A percentile compares a stretch with the other conserved stretches of the same genome.
Evolutionary conservation across 1,140 invertebrate genomes (phyloP).

Genomic region (Trichoplusia ni): DNA sequence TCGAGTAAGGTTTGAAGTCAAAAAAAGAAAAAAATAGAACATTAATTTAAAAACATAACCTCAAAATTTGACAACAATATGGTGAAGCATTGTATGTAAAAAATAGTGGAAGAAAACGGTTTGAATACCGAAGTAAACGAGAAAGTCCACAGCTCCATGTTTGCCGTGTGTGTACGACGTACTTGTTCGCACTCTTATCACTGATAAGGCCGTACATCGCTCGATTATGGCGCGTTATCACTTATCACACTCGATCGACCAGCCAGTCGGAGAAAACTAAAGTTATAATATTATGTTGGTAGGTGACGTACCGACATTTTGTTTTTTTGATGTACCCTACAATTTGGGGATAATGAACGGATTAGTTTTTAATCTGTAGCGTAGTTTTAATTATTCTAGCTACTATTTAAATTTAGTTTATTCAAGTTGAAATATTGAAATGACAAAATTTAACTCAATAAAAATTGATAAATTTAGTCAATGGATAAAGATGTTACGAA

Average conservation of each 20-base stretch:
- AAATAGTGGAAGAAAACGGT: neutral
- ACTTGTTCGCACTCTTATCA: slow-evolving; percentile 72
- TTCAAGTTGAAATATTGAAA: no score
- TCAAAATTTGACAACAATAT: neutral
- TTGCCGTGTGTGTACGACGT: slow-evolving; percentile 47
- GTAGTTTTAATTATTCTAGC: no score
- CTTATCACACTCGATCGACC: slow-evolving; percentile 71
- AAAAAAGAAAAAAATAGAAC: no score
- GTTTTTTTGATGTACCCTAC: neutral
- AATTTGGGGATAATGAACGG: neutral
- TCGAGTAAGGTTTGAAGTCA: no score
- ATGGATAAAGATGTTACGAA: no score
- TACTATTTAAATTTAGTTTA: no score
- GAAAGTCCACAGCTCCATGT: slow-evolving; percentile 54
- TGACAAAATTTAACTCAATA: no score
- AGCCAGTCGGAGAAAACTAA: slow-evolving; percentile 35
- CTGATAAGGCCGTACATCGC: slow-evolving; percentile 74
- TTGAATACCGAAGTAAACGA: slow-evolving; percentile 66
- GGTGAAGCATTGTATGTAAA: neutral
- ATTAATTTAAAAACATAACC: no score
- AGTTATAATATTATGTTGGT: neutral
- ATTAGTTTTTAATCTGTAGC: no score
- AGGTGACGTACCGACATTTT: neutral
- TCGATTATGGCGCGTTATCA: slow-evolving; percentile 70
- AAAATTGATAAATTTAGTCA: no score